Base-by-base conservation (phyloP, 2,113 vertebrate species). In the Macquaria ambigua region DNA sequence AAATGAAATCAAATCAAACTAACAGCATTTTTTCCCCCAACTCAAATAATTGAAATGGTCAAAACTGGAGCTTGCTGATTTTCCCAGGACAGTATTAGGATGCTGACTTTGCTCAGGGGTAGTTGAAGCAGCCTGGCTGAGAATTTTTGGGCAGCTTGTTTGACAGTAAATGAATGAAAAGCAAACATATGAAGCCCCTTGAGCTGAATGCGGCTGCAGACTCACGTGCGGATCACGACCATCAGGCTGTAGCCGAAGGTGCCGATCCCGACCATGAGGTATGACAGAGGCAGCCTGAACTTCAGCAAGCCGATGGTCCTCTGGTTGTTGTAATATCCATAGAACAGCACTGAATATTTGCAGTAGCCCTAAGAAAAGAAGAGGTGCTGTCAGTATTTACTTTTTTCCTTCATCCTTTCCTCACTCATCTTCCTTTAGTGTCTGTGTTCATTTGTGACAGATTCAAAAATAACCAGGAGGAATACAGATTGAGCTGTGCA, bases 161-260 rank as follows among this genome's bases (percentile, higher is more conserved):
- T 34, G 37, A 43, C 21, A 53, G 3, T 3, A 21, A 25, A 53
- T 46, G 2, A 10, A 37, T 70, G 10, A 43, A 78, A 58, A 25
- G 7, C 31, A 39, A n/a, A 21, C 25, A 23, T 28, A 20, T 20
- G 15, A 23, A 39, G 2, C 5, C 12, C 16, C 8, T 14, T 37
- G 21, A 39, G 43, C 16, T 5, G 3, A 12, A 50, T 4, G 2
- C 18, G 28, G 64, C 63, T 31, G 69, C 25, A 72, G 89, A 98
- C 98, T 99, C 95, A 99, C 98, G 98, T 98, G 96, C 97, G 96
- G 85, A 99, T 99, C 72, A 99, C 97, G 18, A 99, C 97, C 97
- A 98, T 98, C 86, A 99, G 93, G 92, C 98, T 99, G 93, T 99
- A 99, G 91, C 98, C 97, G 0, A 99, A 99, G 4, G 97, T 95